These are phyloP conservation scores for Drosophila serrata DNA, from an alignment of 1,140 invertebrate species.

Conservation along the genomic window DNA sequence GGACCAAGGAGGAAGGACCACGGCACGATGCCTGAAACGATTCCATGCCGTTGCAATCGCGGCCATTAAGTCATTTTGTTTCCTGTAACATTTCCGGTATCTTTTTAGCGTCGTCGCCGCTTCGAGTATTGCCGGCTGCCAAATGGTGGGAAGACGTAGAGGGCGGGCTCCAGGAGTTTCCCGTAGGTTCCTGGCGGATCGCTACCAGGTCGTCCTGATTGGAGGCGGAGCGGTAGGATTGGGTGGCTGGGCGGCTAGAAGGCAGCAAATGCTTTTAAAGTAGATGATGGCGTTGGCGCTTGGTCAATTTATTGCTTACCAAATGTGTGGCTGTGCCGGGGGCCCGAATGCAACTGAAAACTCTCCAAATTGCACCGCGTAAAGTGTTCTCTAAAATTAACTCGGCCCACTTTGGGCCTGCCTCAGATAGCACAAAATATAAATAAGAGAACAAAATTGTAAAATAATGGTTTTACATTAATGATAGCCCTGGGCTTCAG, in stretches of 20 bases:
- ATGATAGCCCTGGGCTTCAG: constrained; percentile 29
- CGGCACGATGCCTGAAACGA: constrained; percentile 48
- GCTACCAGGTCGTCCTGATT: constrained; percentile 22
- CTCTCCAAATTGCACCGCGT: constrained; percentile 61
- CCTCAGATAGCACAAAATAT: constrained; percentile 54
- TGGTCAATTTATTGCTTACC: constrained; percentile 77
- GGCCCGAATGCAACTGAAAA: constrained; percentile 45
- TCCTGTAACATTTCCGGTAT: constrained; percentile 81
- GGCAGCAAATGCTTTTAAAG: constrained; percentile 75
- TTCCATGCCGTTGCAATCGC: constrained; percentile 73
- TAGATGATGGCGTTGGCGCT: constrained; percentile 64
- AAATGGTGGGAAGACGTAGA: constrained; percentile 1
- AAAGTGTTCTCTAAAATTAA: constrained; percentile 74
- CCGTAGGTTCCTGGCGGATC: constrained; percentile 17
- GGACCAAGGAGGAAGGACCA: constrained; percentile 20
- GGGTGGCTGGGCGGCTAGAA: constrained; percentile 18
- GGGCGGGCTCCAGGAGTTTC: constrained; percentile 3
- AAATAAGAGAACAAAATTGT: constrained; percentile 41
- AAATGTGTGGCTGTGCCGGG: constrained; percentile 60
- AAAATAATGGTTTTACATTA: constrained; percentile 54
- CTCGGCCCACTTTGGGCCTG: constrained; percentile 49
- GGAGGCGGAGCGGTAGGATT: constrained; percentile 20
- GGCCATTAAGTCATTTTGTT: constrained; percentile 83
- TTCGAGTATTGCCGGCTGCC: constrained; percentile 24
- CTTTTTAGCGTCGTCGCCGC: constrained; percentile 70